Evolutionary conservation across 2,797 vertebrate genomes (phyloP).

Genomic region (Sebastiscus albofasciatus): DNA sequence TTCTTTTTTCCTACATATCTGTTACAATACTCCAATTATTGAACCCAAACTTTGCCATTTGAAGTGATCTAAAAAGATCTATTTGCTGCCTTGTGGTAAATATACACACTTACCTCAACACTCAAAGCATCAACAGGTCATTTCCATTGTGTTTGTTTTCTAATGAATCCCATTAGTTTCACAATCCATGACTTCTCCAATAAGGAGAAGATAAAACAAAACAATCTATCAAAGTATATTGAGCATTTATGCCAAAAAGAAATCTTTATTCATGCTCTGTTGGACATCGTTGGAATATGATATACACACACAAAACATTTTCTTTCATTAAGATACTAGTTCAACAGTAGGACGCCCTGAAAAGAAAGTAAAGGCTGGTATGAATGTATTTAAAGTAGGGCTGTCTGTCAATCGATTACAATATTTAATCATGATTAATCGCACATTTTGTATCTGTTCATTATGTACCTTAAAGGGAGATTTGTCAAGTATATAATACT

Average conservation of each 20-base stretch:
- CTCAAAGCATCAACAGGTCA: background rate
- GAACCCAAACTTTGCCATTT: background rate
- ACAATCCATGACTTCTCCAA: background rate
- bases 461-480: no score
- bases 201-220: background rate
- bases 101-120: background rate
- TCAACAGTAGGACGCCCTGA: background rate
- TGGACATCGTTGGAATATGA: background rate
- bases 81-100: background rate
- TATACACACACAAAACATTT: background rate
- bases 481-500: no score
- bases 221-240: background rate
- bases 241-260: background rate
- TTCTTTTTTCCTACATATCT: background rate
- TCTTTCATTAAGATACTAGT: background rate
- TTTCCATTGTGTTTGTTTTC: slow-evolving; percentile 22
- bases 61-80: background rate
- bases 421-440: no score
- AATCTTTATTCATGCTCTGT: slow-evolving; percentile 8
- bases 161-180: slow-evolving; percentile 30
- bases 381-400: slow-evolving; percentile 1
- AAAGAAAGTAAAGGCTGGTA: background rate
- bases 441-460: no score
- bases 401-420: no score
- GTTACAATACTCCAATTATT: background rate